These are phyloP conservation scores for Hyles vespertilio DNA, from an alignment of 1,140 invertebrate species.

Conservation along the genomic window DNA sequence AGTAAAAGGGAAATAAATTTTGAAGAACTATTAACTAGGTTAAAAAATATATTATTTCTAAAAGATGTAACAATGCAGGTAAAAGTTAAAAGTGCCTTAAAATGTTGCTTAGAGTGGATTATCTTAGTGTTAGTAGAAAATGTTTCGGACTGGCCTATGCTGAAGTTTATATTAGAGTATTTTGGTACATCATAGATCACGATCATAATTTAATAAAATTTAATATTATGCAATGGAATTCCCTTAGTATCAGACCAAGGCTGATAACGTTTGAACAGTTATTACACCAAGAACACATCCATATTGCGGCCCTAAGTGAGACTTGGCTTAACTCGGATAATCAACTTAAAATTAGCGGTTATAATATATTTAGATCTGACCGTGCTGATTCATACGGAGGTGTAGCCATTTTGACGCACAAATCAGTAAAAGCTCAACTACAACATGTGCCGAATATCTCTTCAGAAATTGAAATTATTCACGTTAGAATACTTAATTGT, in stretches of 20 bases:
- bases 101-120: conserved; percentile 20
- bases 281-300: not conserved
- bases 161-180: conserved; percentile 15
- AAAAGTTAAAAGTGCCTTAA: conserved; percentile 14
- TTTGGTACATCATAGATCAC: conserved; percentile 3
- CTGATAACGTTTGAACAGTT: not conserved
- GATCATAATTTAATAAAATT: not conserved
- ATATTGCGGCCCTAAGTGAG: not conserved
- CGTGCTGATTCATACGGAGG: not conserved
- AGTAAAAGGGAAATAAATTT: not conserved
- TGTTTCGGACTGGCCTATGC: conserved; percentile 21
- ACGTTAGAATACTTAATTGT: conserved; percentile 19
- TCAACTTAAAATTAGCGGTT: not conserved
- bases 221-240: conserved; percentile 6
- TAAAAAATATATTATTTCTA: not conserved
- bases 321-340: not conserved
- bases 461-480: conserved; percentile 9
- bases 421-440: not conserved
- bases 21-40: not conserved
- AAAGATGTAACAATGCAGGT: conserved; percentile 1
- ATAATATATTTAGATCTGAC: not conserved
- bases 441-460: not conserved
- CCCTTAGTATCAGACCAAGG: not conserved
- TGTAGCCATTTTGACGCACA: not conserved
- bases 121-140: conserved; percentile 19